Evolutionary conservation across 1,140 invertebrate species (phyloP), one percentile per base, ranked within the genome.

Genomic region (Radopholus similis): DNA sequence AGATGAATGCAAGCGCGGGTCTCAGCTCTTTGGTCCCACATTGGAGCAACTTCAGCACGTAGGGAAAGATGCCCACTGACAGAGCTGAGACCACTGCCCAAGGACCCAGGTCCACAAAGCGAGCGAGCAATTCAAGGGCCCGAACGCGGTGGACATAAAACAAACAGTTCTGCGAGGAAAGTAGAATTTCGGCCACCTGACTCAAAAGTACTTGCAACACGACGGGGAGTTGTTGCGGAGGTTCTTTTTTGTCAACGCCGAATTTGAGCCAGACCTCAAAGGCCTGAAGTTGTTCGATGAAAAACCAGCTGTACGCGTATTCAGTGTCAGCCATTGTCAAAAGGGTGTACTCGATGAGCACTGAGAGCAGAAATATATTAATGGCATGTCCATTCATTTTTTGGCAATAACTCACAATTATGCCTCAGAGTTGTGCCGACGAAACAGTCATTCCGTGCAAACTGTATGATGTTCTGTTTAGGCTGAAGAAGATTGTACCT

Each of bases 41-140:
- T 85, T 97, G 94, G 3, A 82, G 69, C 64, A 97, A 84, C 83
- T 97, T 97, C 8, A 97, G 86, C 68, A 98, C 93, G 85, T 99
- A 99, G 3, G 95, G 95, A 84, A 97, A 98, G 73, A 98, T 97
- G 69, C 95, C 95, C 40, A 98, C 95, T 56, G 91, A 92, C 13
- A 98, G 86, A 37, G 95, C 93, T 83, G 87, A 74, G 84, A 93
- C 93, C 1, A 98, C 95, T 18, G 95, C 94, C 92, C 93, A 95
- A 2, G 92, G 89, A 21, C 95, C 95, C 28, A 97, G 87, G 83
- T 97, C 93, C 21, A 99, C 86, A 84, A 97, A 99, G 70, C 89
- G 87, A n/a, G 92, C 93, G 4, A 98, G 86, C 34, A 97, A 86
- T 83, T 97, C 93, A 64, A 99, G 85, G 4, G 95, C 95, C 75